A percentile compares a stretch with the other conserved stretches of the same genome.
These are phyloP conservation scores for Eunapius fragilis DNA, from an alignment of 37 sponge, comb jelly and placozoan genomes.

Conservation along the genomic window DNA sequence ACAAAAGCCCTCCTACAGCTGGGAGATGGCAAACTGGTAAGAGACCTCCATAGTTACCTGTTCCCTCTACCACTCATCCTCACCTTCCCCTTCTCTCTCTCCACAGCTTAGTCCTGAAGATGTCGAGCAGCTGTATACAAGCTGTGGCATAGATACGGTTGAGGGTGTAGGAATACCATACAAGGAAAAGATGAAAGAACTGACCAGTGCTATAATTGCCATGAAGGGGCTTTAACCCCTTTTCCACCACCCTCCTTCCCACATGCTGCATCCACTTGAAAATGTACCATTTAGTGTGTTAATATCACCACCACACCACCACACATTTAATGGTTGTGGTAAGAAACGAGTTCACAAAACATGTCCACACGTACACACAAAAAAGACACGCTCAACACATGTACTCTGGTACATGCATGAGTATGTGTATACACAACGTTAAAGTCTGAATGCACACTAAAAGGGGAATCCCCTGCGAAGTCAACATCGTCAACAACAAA, in stretches of 20 bases:
- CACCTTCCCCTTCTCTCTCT: background rate
- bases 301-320: too few relatives aligned
- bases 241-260: background rate
- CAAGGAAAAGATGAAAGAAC: slow-evolving; percentile 17
- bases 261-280: background rate
- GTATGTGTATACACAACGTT: too few relatives aligned
- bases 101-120: slow-evolving; percentile 8
- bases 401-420: too few relatives aligned
- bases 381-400: too few relatives aligned
- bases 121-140: slow-evolving; percentile 16
- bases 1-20: slow-evolving; percentile 18
- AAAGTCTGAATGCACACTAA: background rate
- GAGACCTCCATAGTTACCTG: too few relatives aligned
- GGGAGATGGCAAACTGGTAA: background rate
- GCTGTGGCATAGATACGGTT: slow-evolving; percentile 10
- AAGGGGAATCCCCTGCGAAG: background rate
- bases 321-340: too few relatives aligned
- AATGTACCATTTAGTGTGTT: background rate
- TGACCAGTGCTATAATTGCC: background rate
- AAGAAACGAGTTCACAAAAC: too few relatives aligned
- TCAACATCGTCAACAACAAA: background rate
- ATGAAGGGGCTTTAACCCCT: background rate
- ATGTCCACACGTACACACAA: too few relatives aligned
- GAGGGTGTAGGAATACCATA: slow-evolving; percentile 49
- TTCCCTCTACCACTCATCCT: background rate